Base-by-base conservation (phyloP, 2,113 vertebrate species). In the Thunnus thynnus region DNA sequence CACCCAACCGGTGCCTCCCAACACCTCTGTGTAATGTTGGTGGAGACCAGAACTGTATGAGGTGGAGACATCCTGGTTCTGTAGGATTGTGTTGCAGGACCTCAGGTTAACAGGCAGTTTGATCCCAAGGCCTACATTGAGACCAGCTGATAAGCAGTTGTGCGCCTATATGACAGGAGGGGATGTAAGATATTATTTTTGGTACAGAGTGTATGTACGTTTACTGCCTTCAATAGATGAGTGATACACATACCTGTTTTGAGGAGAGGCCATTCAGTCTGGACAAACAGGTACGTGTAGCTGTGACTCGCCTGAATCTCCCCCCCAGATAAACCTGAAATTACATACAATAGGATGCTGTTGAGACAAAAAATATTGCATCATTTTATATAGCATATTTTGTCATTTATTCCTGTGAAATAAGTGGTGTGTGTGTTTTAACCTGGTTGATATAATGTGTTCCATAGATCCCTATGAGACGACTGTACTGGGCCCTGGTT, bases 281-380 rank as follows among this genome's bases (percentile, higher is more conserved):
- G 1, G 80, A 82, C 78, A 89, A 55, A 71, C 94, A 94, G 32
- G 79, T 88, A 3, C 82, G 78, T 11, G 86, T 12, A 16, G 93
- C 83, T 3, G 58, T 89, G 44, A 93, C 57, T 64, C 90, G 68
- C 36, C 61, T 67, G 13, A 80, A 47, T 50, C 51, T 52, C 0
- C 93, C 93, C 2, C 93, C 93, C 13, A 94, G 86, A 3, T 58
- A 1, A 32, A 89, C 86, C 71, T 91, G 62, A 47, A 60, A 67
- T 27, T 0, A 72, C 25, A 52, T 16, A 25, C 1, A 54, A 51
- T 12, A 22, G 22, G 1, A 22, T 22, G 22, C 22, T 22, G 22
- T 22, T 22, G 12, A 48, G 14, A 12, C 12, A 10, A 2, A 41
- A 2, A 30, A 41, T 7, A 30, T 30, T 30, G 5, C 9, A 9